phyloP scores from a whole-genome alignment of 2,888 invertebrate genomes.

The Tetrapedia diversipes region DNA sequence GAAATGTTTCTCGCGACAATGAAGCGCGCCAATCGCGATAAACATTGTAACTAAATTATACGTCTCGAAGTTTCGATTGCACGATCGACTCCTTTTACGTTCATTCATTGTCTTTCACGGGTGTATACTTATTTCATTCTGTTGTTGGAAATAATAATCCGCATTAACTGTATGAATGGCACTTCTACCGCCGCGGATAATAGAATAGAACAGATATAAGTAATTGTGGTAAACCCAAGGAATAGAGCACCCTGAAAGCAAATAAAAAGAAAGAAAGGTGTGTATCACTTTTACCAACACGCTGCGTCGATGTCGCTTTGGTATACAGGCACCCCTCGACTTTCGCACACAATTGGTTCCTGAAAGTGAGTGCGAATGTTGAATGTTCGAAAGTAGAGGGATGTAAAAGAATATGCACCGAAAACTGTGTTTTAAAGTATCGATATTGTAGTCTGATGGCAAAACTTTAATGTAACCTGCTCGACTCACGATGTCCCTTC shows the following conservation, averaged over 20 bases:
- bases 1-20: neutral
- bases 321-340: no score
- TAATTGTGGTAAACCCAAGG: conserved; percentile 74
- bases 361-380: no score
- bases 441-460: no score
- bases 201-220: conserved; percentile 79
- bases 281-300: neutral
- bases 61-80: neutral
- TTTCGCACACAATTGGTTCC: no score
- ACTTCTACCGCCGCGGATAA: conserved; percentile 81
- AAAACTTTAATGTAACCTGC: no score
- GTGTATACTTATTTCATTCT: conserved; percentile 25
- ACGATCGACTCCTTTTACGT: neutral
- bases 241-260: conserved; percentile 74
- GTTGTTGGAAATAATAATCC: conserved; percentile 59
- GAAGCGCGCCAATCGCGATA: neutral
- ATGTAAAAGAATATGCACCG: no score
- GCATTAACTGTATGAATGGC: conserved; percentile 80
- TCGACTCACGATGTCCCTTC: no score
- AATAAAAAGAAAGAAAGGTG: neutral
- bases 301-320: no score
- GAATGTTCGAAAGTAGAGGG: no score
- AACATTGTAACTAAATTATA: neutral
- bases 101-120: no score
- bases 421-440: no score